Evolutionary conservation across 2,113 vertebrate species (phyloP).

Genomic region (Micronisus gabar): DNA sequence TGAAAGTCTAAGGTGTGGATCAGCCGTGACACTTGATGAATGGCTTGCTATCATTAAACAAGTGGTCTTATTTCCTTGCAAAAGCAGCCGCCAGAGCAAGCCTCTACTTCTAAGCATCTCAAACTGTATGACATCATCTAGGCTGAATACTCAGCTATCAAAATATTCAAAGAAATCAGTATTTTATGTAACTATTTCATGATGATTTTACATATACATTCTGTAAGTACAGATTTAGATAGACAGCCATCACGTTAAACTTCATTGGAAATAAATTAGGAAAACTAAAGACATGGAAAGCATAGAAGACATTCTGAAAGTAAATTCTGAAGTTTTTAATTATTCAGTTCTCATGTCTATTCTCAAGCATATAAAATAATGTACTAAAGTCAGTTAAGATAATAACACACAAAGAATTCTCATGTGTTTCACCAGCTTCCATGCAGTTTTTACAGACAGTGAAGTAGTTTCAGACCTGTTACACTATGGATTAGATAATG

Average conservation of each 20-base stretch:
- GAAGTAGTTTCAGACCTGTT: background rate
- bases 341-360: background rate
- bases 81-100: background rate
- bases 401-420: background rate
- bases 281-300: background rate
- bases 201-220: background rate
- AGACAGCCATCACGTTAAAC: rapidly evolving
- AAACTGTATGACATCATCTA: background rate
- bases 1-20: background rate
- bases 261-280: background rate
- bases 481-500: rapidly evolving
- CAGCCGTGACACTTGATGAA: background rate
- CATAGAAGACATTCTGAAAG: background rate
- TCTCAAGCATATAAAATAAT: background rate
- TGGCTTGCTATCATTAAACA: background rate
- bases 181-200: background rate
- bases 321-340: background rate
- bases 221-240: background rate
- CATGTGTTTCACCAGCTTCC: background rate
- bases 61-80: background rate
- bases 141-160: background rate
- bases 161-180: background rate
- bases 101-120: background rate
- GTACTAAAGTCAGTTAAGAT: background rate
- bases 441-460: background rate